These are phyloP conservation scores for Echiichthys vipera DNA, from an alignment of 2,797 vertebrate genomes.

Conservation along the genomic window DNA sequence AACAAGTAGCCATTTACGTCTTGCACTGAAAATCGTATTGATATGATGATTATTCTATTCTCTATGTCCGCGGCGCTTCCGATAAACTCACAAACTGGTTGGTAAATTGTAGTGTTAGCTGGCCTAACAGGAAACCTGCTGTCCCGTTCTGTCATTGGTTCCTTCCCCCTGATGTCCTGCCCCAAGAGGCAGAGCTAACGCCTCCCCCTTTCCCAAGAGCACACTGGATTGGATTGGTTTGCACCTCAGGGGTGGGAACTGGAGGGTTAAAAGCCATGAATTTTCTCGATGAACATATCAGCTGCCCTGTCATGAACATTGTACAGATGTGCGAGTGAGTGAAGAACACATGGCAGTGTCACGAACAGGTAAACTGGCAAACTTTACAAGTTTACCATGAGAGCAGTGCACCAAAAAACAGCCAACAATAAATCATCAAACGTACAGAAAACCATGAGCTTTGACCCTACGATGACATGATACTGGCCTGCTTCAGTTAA, in stretches of 20 bases:
- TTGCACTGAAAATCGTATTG: conserved; percentile 84
- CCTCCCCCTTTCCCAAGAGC: conserved; percentile 60
- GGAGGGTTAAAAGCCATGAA: conserved; percentile 82
- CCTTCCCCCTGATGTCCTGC: conserved; percentile 53
- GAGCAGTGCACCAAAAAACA: conserved; percentile 29
- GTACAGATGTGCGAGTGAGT: conserved; percentile 65
- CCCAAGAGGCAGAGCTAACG: conserved; percentile 52
- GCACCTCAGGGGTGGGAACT: conserved; percentile 73
- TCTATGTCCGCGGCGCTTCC: conserved; percentile 85
- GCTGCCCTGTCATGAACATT: conserved; percentile 65
- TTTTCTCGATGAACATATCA: conserved; percentile 84
- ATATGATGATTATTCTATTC: conserved; percentile 70
- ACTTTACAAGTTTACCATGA: conserved; percentile 41
- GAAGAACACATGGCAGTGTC: conserved; percentile 46
- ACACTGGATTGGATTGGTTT: conserved; percentile 79
- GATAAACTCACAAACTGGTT: conserved; percentile 74
- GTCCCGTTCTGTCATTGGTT: conserved; percentile 63
- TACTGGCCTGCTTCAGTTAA: conserved; percentile 21
- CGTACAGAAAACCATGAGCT: conserved; percentile 19
- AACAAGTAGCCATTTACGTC: conserved; percentile 87
- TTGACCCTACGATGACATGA: neutral
- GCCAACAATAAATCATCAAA: neutral
- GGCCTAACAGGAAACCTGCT: conserved; percentile 83
- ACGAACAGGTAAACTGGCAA: conserved; percentile 74
- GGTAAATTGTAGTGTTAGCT: conserved; percentile 84